Percentiles rank a stretch among this genome's conserved stretches.
These are phyloP conservation scores for Lepus americanus DNA, from an alignment of 2,113 vertebrate genomes.

Conservation along the genomic window DNA sequence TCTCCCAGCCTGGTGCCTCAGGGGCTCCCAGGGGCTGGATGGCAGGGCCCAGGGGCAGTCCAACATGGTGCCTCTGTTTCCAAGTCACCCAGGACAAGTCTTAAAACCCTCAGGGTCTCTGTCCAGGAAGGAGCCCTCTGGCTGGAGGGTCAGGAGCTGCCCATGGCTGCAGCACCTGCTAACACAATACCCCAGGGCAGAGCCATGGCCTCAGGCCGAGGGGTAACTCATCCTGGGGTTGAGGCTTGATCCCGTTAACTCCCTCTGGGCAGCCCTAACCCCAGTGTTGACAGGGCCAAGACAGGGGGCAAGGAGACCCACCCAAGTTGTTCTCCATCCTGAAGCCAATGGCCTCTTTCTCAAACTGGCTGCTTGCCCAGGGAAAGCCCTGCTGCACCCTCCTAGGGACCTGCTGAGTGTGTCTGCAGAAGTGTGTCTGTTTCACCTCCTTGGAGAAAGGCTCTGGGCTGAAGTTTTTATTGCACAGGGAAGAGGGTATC, in stretches of 20 bases:
- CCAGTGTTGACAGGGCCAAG: background rate
- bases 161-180: background rate
- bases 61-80: background rate
- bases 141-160: background rate
- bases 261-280: background rate
- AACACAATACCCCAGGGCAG: too few relatives aligned
- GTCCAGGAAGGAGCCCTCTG: background rate
- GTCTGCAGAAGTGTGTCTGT: background rate
- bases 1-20: background rate
- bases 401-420: background rate
- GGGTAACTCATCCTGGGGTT: background rate
- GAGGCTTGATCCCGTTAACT: background rate
- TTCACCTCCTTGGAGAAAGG: constrained; percentile 52
- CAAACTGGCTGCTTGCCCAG: background rate
- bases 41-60: background rate
- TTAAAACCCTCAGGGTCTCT: background rate
- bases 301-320: background rate
- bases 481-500: background rate
- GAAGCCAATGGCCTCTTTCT: background rate
- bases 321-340: background rate
- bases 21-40: background rate
- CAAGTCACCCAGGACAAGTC: background rate
- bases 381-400: background rate
- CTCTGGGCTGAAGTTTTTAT: background rate
- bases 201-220: background rate